These are phyloP conservation scores for Talpa occidentalis DNA, from an alignment of 2,113 vertebrate genomes.

Conservation along the genomic window DNA sequence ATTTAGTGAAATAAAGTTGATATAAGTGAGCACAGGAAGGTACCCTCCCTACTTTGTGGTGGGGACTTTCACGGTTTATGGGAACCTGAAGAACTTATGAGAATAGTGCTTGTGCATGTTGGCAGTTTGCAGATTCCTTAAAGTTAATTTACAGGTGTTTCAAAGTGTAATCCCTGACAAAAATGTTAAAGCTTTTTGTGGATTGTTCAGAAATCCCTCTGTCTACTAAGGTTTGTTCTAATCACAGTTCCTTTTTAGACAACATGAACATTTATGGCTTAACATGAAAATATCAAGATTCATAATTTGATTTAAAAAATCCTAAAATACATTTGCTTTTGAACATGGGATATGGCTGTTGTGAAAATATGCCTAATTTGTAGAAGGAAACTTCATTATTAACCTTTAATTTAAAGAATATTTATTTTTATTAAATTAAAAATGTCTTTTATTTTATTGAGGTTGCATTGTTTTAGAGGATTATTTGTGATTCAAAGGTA, in stretches of 20 bases:
- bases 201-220: background rate
- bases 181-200: background rate
- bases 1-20: rapidly evolving
- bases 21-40: background rate
- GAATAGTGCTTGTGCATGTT: too few relatives aligned
- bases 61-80: rapidly evolving
- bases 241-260: background rate
- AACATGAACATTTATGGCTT: background rate
- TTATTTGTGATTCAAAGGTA: too few relatives aligned
- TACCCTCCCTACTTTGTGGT: background rate
- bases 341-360: background rate
- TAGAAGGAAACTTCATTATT: background rate
- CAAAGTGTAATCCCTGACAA: background rate
- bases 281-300: background rate
- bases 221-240: background rate
- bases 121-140: background rate
- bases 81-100: background rate
- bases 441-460: too few relatives aligned
- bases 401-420: background rate
- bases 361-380: background rate
- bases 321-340: too few relatives aligned
- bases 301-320: background rate
- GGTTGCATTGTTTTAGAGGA: too few relatives aligned
- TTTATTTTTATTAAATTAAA: too few relatives aligned
- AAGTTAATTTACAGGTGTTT: background rate